These are phyloP conservation scores for Oreochromis grahami DNA, from an alignment of 2,797 vertebrate species.

Conservation along the genomic window DNA sequence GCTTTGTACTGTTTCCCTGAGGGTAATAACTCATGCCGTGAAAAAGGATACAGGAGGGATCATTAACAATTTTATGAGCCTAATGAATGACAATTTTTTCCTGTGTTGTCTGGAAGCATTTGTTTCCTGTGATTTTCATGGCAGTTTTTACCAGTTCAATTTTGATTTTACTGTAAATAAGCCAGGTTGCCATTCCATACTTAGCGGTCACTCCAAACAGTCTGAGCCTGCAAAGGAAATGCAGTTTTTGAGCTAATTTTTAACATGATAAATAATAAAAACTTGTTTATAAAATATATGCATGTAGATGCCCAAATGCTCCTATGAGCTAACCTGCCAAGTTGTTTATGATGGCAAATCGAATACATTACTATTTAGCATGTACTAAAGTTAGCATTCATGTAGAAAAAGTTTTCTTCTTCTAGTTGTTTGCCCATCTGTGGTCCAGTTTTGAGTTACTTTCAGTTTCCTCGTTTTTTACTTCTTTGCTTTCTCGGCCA, in stretches of 20 bases:
- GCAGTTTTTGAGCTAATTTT: too few relatives aligned
- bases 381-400: background rate
- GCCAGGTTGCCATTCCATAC: background rate
- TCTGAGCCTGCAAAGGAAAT: too few relatives aligned
- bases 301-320: too few relatives aligned
- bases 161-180: background rate
- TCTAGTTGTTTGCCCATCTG: background rate
- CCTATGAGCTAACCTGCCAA: too few relatives aligned
- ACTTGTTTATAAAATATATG: too few relatives aligned
- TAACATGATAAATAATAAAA: too few relatives aligned
- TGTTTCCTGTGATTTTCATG: background rate
- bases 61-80: background rate
- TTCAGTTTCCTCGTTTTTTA: background rate
- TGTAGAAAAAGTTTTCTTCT: background rate
- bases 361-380: background rate
- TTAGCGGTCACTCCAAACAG: too few relatives aligned
- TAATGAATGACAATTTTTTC: background rate
- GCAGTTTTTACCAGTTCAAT: background rate
- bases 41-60: background rate
- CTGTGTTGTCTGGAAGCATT: background rate
- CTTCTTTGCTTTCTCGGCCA: background rate
- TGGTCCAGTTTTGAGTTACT: background rate
- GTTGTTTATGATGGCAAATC: background rate
- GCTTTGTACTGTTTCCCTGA: background rate
- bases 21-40: background rate